A percentile compares a stretch with the other conserved stretches of the same genome.
phyloP scores from a whole-genome alignment of 2,888 invertebrate species.

The Polydrusus tereticollis region DNA sequence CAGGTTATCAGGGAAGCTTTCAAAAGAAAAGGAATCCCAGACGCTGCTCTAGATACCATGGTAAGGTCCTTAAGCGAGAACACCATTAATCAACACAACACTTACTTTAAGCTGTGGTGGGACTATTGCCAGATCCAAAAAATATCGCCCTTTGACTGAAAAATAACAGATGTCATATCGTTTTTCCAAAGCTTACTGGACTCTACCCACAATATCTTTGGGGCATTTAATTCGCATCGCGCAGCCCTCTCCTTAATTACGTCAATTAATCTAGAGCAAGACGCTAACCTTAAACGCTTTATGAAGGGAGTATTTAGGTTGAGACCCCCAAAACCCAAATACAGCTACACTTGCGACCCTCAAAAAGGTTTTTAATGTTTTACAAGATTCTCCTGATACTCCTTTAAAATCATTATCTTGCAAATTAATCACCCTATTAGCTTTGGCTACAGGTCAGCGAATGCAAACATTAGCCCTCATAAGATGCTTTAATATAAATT shows the following conservation, averaged over 20 bases:
- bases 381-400: too few relatives aligned
- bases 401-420: neutral
- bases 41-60: slow-evolving; percentile 38
- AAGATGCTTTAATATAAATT: slow-evolving; percentile 23
- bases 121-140: slow-evolving; percentile 34
- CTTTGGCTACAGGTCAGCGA: neutral
- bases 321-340: slow-evolving; percentile 50
- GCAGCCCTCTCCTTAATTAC: slow-evolving; percentile 31
- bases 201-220: neutral
- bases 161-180: neutral
- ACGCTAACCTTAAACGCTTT: slow-evolving; percentile 49
- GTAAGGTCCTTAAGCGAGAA: slow-evolving; percentile 46
- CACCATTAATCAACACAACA: slow-evolving; percentile 51
- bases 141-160: slow-evolving; percentile 5
- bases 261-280: slow-evolving; percentile 2
- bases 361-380: too few relatives aligned
- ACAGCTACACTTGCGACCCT: slow-evolving; percentile 38
- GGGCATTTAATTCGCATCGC: slow-evolving; percentile 26
- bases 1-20: slow-evolving; percentile 22
- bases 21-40: slow-evolving; percentile 1
- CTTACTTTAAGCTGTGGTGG: slow-evolving; percentile 50
- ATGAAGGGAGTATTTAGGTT: slow-evolving; percentile 50
- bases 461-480: slow-evolving; percentile 16
- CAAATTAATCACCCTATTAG: neutral
- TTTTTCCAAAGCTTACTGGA: neutral